Percentiles rank a stretch among this genome's conserved stretches.
Conservation (phyloP, 2,888 invertebrate species). For the Hartigia nigra region DNA sequence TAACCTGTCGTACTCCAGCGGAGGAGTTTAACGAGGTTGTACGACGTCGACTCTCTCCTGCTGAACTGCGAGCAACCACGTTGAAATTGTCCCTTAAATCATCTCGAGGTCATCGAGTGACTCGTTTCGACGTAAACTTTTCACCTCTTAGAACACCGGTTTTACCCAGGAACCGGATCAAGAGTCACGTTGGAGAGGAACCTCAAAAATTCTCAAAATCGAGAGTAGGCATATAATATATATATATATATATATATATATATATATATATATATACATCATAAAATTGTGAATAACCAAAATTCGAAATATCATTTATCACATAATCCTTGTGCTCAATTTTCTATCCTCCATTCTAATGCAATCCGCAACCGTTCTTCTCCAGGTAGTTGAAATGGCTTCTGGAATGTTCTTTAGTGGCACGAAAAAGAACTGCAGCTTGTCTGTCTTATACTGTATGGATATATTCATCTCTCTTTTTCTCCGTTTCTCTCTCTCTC, state of each 20-base stretch:
- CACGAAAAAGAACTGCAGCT: not conserved
- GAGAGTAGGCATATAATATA: not conserved
- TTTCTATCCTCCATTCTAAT: not conserved
- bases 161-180: not conserved
- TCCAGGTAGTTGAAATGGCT: not conserved
- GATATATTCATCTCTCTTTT: constrained; percentile 27
- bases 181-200: not conserved
- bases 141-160: not conserved
- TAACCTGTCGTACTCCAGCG: not conserved
- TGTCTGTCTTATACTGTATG: constrained; percentile 18
- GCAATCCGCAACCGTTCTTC: not conserved
- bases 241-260: no score
- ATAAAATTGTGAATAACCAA: not conserved
- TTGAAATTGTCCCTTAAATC: not conserved
- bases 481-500: constrained; percentile 11
- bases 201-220: not conserved
- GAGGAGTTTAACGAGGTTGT: not conserved
- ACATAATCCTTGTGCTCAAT: not conserved
- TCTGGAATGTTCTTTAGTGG: not conserved
- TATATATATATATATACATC: no score
- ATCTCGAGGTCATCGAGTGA: not conserved
- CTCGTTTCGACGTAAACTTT: not conserved
- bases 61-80: not conserved
- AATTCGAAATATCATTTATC: not conserved
- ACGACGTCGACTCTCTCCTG: not conserved